A percentile compares a stretch with the other conserved stretches of the same genome.
phyloP scores from a whole-genome alignment of 2,797 vertebrate species.

The Crax fasciolata region DNA sequence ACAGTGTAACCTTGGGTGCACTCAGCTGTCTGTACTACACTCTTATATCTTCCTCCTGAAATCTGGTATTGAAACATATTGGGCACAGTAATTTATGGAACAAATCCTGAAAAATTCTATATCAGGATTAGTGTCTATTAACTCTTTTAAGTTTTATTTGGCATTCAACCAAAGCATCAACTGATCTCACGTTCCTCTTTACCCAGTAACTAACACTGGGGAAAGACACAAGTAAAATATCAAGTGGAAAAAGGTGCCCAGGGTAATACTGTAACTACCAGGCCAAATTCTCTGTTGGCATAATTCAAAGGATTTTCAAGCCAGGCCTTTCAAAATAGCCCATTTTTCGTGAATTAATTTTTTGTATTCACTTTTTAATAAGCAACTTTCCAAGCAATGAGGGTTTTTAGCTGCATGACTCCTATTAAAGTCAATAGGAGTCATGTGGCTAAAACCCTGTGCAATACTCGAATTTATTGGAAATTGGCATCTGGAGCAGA shows the following conservation, averaged over 20 bases:
- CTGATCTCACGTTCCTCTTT: conserved; percentile 26
- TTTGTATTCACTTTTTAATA: conserved; percentile 64
- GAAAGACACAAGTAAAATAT: conserved; percentile 13
- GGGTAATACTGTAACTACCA: background rate
- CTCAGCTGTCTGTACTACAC: background rate
- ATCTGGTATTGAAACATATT: background rate
- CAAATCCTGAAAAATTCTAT: conserved; percentile 49
- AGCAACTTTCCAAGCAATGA: conserved; percentile 65
- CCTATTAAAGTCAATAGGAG: conserved; percentile 71
- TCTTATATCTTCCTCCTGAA: background rate
- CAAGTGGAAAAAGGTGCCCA: conserved; percentile 21
- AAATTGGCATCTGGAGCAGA: conserved; percentile 62
- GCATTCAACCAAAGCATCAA: conserved; percentile 44
- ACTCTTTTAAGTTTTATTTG: conserved; percentile 60
- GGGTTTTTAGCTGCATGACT: conserved; percentile 65
- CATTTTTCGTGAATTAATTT: conserved; percentile 44
- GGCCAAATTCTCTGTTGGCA: conserved; percentile 58
- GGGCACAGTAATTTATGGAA: conserved; percentile 25
- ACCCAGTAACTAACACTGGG: background rate
- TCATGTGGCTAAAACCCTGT: conserved; percentile 66
- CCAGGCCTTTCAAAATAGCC: conserved; percentile 39
- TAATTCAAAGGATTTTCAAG: conserved; percentile 29
- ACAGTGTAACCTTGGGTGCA: background rate
- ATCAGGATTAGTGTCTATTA: conserved; percentile 63
- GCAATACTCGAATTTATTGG: conserved; percentile 66